Percentiles rank a stretch among this genome's conserved stretches.
These are phyloP conservation scores for Emydocephalus ijimae DNA, from an alignment of 2,113 vertebrate genomes.

Conservation along the genomic window DNA sequence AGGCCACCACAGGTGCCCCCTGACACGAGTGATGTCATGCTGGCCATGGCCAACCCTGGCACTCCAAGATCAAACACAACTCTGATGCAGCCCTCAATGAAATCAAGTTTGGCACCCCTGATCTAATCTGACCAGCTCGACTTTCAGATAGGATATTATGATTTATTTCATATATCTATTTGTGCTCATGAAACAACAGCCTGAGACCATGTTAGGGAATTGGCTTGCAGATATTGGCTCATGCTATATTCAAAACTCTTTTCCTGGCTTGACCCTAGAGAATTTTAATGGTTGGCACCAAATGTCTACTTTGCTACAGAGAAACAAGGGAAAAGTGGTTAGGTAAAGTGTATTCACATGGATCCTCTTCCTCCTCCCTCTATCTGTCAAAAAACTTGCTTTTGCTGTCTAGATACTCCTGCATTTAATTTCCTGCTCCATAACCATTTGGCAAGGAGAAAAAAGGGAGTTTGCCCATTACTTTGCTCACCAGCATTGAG, in stretches of 20 bases:
- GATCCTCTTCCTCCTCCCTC: background rate
- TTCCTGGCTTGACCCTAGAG: background rate
- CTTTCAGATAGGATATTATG: too few species aligned
- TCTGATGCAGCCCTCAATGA: too few species aligned
- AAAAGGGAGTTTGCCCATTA: background rate
- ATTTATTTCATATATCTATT: background rate
- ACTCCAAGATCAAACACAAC: too few species aligned
- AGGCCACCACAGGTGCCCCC: too few species aligned
- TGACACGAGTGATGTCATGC: too few species aligned
- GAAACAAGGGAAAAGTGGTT: background rate
- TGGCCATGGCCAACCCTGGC: too few species aligned
- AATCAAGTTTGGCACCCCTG: too few species aligned
- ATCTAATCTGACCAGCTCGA: too few species aligned
- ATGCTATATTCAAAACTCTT: background rate
- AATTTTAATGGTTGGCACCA: background rate
- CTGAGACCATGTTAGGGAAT: background rate
- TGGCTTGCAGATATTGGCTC: background rate
- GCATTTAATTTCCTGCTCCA: background rate
- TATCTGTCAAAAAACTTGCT: background rate
- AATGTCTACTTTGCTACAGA: too few species aligned
- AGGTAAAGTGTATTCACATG: background rate
- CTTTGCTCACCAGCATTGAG: background rate
- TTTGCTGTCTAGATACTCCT: background rate
- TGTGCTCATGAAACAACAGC: background rate
- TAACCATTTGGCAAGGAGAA: background rate